Percentiles rank a stretch among this genome's conserved stretches.
Conservation (phyloP, 1,140 invertebrate genomes). For the Planococcus citri region DNA sequence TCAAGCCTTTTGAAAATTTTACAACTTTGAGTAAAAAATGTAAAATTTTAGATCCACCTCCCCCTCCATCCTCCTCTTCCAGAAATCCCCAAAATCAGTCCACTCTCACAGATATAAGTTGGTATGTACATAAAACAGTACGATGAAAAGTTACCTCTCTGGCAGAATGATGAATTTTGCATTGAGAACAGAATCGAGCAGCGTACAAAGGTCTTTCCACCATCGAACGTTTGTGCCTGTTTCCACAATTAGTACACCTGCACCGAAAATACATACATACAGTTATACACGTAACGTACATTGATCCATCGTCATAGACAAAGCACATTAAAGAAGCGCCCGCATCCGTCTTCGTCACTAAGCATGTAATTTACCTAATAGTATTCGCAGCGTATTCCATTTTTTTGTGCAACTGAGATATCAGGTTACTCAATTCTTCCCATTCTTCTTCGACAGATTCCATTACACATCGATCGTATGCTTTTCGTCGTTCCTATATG, state of each 20-base stretch:
- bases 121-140: neutral
- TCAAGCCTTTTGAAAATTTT: too few species aligned
- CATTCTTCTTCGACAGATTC: constrained; percentile 72
- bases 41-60: too few species aligned
- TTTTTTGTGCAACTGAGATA: constrained; percentile 79
- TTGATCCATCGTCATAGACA: neutral
- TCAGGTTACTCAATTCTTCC: constrained; percentile 63
- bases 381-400: constrained; percentile 86
- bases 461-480: constrained; percentile 53
- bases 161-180: constrained; percentile 79
- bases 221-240: constrained; percentile 70
- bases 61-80: too few species aligned
- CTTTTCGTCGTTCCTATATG: constrained; percentile 59
- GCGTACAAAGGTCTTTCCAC: constrained; percentile 77
- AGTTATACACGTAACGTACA: too few species aligned
- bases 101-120: too few species aligned
- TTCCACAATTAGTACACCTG: constrained; percentile 78
- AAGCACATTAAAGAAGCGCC: neutral
- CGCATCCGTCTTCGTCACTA: too few species aligned
- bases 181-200: constrained; percentile 74
- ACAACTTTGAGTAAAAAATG: too few species aligned
- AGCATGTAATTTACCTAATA: constrained; percentile 48
- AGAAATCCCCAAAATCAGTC: too few species aligned
- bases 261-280: neutral
- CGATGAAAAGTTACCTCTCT: constrained; percentile 54